Base-by-base conservation (phyloP, 2,113 vertebrate genomes). In the Bubo blakistoni region DNA sequence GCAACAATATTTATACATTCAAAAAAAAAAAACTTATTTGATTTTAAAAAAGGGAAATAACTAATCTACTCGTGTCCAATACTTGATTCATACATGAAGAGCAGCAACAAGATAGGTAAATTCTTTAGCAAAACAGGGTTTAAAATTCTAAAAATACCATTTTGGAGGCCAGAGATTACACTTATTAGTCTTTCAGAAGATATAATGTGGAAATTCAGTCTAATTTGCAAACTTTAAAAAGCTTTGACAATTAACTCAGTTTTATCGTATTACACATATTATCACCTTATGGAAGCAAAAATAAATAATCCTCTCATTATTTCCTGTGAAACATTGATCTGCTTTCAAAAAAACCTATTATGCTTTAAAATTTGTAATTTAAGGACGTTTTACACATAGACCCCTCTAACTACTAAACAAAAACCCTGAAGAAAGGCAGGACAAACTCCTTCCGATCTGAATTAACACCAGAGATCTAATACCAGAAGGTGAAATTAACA, bases 381-480 rank as follows among this genome's bases (percentile, higher is more conserved):
- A 40, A 30, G 1, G 26, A 30, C 80, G 27, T 21, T 90, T 81
- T 44, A 54, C 9, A 49, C 5, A 22, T 0, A 77, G 40, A 54
- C 0, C 1, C 4, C 22, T 46, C 27, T 15, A 81, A 22, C 27
- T 34, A 26, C 0, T 11, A 34, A 84, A 0, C 34, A 65, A 88
- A 63, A 29, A 0, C 4, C 0, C 20, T 16, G 52, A 80, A n/a
- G 16, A 70, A 42, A 46, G 11, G 40, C 29, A 63, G 17, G 57
- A n/a, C 0, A 2, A 58, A 12, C 42, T 47, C 3, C 16, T 30
- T 77, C 24, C 1, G 2, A 81, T 32, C 9, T 12, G 14, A 52
- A 67, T 11, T 21, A 58, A 46, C 38, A 81, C 21, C 25, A n/a
- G 18, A 24, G 10, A 2, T 44, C 55, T 21, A 62, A 34, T 0